phyloP scores from a whole-genome alignment of 2,888 invertebrate species.

The Geophilus truncorum region DNA sequence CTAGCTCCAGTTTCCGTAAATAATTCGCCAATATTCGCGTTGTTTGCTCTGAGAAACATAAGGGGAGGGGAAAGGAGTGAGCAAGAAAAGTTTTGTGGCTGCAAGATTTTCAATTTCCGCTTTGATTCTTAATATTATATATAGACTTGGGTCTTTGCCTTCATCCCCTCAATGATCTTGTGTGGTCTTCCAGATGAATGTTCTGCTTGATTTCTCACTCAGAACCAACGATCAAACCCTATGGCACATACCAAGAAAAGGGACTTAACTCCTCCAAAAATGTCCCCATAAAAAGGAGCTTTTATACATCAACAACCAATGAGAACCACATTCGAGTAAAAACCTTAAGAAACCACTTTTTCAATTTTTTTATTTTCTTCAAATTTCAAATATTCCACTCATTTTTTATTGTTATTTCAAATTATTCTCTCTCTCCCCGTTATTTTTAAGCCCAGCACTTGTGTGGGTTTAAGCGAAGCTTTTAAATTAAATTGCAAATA shows the following conservation, averaged over 20 bases:
- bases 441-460: neutral
- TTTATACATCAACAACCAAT: conserved; percentile 5
- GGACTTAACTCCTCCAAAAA: neutral
- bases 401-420: too few species aligned
- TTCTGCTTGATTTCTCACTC: conserved; percentile 10
- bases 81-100: neutral
- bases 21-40: neutral
- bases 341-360: neutral
- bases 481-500: neutral
- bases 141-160: neutral
- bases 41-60: neutral
- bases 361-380: neutral
- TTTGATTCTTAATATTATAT: conserved; percentile 10
- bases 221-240: neutral
- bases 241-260: neutral
- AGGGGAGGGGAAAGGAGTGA: neutral
- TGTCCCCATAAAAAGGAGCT: neutral
- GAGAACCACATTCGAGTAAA: neutral
- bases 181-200: conserved; percentile 5
- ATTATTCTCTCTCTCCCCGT: too few species aligned
- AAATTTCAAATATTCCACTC: too few species aligned
- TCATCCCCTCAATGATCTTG: neutral
- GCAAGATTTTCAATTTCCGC: neutral
- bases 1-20: too few species aligned
- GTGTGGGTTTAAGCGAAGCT: neutral